Conservation (phyloP, 2,113 vertebrate species). For the Rhinolophus ferrumequinum region DNA sequence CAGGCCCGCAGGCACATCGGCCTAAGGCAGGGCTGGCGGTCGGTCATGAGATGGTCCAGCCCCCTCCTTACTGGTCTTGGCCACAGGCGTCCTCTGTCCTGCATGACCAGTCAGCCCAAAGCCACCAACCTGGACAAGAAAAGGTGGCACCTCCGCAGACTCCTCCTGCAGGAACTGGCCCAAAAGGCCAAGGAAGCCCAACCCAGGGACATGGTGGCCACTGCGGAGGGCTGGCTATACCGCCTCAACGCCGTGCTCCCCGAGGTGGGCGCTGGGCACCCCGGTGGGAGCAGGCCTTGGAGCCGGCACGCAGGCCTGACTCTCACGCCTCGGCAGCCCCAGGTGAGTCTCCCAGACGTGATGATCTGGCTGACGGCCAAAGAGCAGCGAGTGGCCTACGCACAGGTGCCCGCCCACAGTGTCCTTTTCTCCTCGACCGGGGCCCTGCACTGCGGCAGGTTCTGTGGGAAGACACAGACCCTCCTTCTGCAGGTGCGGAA, state of each 20-base stretch:
- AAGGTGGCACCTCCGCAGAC: conserved; percentile 59
- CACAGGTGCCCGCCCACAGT: conserved; percentile 60
- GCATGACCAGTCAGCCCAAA: conserved; percentile 11
- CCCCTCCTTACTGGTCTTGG: neutral
- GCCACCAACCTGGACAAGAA: conserved; percentile 77
- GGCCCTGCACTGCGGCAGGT: conserved; percentile 60
- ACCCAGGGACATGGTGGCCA: conserved; percentile 60
- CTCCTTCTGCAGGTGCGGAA: conserved; percentile 82
- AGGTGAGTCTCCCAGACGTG: conserved; percentile 80
- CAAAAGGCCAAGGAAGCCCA: neutral
- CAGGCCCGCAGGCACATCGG: neutral
- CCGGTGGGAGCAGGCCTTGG: neutral
- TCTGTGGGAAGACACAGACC: conserved; percentile 84
- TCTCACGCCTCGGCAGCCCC: conserved; percentile 59
- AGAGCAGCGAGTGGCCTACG: conserved; percentile 73
- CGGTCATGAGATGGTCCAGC: neutral
- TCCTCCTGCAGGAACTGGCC: conserved; percentile 58
- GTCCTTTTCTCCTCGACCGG: conserved; percentile 76
- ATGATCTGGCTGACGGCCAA: conserved; percentile 83
- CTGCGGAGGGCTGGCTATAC: conserved; percentile 79
- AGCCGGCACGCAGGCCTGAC: neutral
- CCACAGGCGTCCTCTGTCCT: conserved; percentile 73
- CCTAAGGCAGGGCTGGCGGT: too few relatives aligned
- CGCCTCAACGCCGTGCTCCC: neutral
- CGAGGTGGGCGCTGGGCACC: conserved; percentile 62